phyloP scores from a whole-genome alignment of 1,140 invertebrate species.

The Drosophila paulistorum region DNA sequence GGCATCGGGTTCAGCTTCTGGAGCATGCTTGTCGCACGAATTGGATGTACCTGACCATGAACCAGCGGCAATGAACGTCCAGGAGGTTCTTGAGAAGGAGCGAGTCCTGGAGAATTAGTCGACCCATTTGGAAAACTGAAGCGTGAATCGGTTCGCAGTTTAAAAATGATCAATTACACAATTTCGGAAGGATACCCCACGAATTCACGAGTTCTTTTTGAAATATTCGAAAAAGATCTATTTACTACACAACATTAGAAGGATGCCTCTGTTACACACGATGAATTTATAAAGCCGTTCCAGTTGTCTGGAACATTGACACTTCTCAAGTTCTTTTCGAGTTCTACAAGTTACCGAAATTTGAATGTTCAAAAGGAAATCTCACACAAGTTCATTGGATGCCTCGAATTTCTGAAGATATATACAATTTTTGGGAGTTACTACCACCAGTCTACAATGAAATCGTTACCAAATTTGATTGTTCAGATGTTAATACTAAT shows the following conservation, averaged over 20 bases:
- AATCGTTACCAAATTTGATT: too few relatives aligned
- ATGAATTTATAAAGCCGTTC: too few relatives aligned
- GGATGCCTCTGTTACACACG: too few relatives aligned
- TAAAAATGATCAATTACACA: neutral
- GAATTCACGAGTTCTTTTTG: too few relatives aligned
- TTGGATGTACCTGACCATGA: neutral
- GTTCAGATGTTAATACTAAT: too few relatives aligned
- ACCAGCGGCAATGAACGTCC: neutral
- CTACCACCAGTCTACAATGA: too few relatives aligned
- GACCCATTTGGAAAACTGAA: neutral
- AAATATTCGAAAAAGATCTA: too few relatives aligned
- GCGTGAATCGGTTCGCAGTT: too few relatives aligned
- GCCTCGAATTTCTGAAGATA: neutral
- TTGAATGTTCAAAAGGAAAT: too few relatives aligned
- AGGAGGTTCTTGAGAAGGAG: conserved; percentile 4
- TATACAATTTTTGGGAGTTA: neutral
- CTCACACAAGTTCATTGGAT: too few relatives aligned
- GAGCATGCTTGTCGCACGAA: neutral
- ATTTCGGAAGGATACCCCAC: neutral
- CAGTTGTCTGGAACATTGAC: neutral
- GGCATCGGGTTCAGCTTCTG: neutral
- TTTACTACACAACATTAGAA: too few relatives aligned
- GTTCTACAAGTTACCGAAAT: neutral
- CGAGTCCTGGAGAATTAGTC: conserved; percentile 29
- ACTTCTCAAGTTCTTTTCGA: neutral